Percentiles rank a stretch among this genome's conserved stretches.
These are phyloP conservation scores for Polyommatus icarus DNA, from an alignment of 2,888 invertebrate genomes.

Conservation along the genomic window DNA sequence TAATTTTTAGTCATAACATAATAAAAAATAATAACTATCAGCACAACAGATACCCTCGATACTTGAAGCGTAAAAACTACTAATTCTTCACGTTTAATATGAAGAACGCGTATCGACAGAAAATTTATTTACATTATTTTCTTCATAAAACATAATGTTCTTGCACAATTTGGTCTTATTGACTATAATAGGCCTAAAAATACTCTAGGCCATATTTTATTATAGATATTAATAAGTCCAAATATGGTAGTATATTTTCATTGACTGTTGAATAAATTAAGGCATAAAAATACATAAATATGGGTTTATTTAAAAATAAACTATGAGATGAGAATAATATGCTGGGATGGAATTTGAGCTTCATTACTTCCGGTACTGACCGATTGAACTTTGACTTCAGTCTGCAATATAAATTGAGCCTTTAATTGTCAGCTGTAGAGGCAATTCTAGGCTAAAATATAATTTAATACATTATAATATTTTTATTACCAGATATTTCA, in stretches of 20 bases:
- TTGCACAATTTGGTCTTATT: not conserved
- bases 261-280: too few species aligned
- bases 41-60: not conserved
- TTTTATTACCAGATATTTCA: not conserved
- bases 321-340: too few species aligned
- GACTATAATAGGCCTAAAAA: not conserved
- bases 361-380: not conserved
- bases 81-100: slow-evolving; percentile 12
- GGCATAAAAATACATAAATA: too few species aligned
- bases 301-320: too few species aligned
- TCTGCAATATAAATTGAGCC: not conserved
- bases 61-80: not conserved
- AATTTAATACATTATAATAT: not conserved
- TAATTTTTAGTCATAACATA: not conserved
- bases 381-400: not conserved
- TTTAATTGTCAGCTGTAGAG: not conserved
- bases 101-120: slow-evolving; percentile 1
- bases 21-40: not conserved
- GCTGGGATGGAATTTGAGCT: too few species aligned
- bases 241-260: too few species aligned
- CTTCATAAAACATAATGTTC: not conserved
- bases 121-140: not conserved
- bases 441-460: not conserved
- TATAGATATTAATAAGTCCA: too few species aligned
- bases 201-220: too few species aligned